Evolutionary conservation across 2,797 vertebrate species (phyloP), one percentile per base, ranked within the genome.

Genomic region (Podarcis siculus): DNA sequence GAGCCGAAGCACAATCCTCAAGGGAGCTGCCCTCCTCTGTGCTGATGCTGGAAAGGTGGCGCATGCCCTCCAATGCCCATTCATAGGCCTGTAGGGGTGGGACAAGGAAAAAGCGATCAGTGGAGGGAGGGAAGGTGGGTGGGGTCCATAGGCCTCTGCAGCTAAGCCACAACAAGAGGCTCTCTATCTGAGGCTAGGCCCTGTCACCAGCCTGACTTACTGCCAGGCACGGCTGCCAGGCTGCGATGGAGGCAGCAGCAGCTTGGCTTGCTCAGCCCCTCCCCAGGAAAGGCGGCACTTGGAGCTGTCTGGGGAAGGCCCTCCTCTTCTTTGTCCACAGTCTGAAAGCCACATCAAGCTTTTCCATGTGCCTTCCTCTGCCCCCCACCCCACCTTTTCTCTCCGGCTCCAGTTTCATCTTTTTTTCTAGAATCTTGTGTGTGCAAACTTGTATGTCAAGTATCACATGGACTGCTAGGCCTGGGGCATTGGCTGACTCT

Each of bases 51-150:
- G 98, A 97, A 37, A 99, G 97, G 87, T 97, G 97, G 39, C 96
- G 97, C 98, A 98, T 98, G 1, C 98, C 98, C 91, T 98, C 98
- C 95, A 98, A 89, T 0, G 98, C 98, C 98, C 98, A 99, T 73
- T 97, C 97, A 1, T 97, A 98, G 0, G 97, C 98, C 98, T 98
- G 94, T 27, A 90, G 58, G 90, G 83, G 81, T 85, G 92, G 82
- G 39, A 64, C 71, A 87, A 86, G 83, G 76, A 83, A 49, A 94
- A 76, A 92, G 89, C 81, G 32, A 27, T 81, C 55, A 83, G 82
- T 8, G 12, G 19, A 30, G 10, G 8, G 7, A 21, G 25, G 21
- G 27, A 17, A 23, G 61, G 37, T 9, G 64, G 37, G 64, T 13
- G 37, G 37, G 5, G 2, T 30, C 27, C 12, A 72, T 10, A n/a